Evolutionary conservation across 2,888 invertebrate species (phyloP).

Genomic region (Spatulosminthurus flaviceps): DNA sequence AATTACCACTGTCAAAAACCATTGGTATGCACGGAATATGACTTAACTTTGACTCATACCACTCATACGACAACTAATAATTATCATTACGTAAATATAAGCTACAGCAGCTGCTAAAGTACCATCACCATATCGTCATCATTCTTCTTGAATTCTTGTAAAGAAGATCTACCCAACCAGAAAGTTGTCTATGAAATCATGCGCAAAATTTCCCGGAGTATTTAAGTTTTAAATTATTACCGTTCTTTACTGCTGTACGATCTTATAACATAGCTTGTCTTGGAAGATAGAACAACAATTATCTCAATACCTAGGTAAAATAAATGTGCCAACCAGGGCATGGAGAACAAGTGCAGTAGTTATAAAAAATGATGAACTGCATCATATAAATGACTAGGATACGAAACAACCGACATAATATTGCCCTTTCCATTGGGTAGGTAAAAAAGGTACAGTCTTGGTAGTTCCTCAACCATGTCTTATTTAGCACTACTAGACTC

Average conservation of each 20-base stretch:
- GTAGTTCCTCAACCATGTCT: no score
- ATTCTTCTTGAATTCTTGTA: slow-evolving; percentile 1
- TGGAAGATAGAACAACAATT: background rate
- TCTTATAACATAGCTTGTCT: no score
- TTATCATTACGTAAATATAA: background rate
- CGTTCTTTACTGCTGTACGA: no score
- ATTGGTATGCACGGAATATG: no score
- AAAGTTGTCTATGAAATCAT: slow-evolving; percentile 5
- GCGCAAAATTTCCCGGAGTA: slow-evolving; percentile 20
- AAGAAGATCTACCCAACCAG: background rate
- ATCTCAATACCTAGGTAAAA: background rate
- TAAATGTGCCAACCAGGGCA: background rate
- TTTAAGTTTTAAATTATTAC: background rate
- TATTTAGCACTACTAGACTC: no score
- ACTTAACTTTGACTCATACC: no score
- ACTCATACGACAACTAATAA: background rate
- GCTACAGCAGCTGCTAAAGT: background rate
- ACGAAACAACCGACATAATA: background rate
- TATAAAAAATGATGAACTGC: background rate
- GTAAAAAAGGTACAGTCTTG: background rate
- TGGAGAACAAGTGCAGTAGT: slow-evolving; percentile 3
- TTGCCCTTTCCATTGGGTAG: background rate
- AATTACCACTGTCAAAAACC: no score
- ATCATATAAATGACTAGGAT: background rate
- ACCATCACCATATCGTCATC: background rate